Evolutionary conservation across 2,888 invertebrate genomes (phyloP).

Genomic region (Sisyra terminalis): DNA sequence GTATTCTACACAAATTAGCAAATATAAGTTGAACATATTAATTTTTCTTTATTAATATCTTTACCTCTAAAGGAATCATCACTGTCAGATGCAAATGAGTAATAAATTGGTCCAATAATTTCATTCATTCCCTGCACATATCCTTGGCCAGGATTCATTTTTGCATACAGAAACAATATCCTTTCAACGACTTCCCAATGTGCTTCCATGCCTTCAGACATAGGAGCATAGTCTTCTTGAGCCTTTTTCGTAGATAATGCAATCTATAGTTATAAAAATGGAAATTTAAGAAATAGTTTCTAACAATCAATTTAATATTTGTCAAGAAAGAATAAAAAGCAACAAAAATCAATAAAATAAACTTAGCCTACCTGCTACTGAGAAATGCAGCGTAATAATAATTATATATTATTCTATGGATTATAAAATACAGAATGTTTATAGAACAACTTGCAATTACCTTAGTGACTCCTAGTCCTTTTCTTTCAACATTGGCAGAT

Average conservation of each 20-base stretch:
- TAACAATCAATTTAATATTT: no score
- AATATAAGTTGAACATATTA: no score
- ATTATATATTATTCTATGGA: conserved; percentile 3
- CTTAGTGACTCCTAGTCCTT: conserved; percentile 79
- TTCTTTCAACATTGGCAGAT: conserved; percentile 74
- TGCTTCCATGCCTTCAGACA: conserved; percentile 83
- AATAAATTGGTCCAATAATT: conserved; percentile 96
- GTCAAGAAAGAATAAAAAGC: no score
- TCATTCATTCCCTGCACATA: conserved; percentile 99
- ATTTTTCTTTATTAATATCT: no score
- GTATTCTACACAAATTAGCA: no score
- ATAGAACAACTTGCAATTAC: conserved; percentile 29
- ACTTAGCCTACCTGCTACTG: conserved; percentile 18
- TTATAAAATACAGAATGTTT: neutral
- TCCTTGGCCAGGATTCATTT: conserved; percentile 93
- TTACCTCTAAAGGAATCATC: conserved; percentile 62
- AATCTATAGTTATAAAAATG: conserved; percentile 27
- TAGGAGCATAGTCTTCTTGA: conserved; percentile 64
- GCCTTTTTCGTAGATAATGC: conserved; percentile 60
- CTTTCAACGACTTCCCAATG: conserved; percentile 98
- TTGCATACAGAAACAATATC: conserved; percentile 92
- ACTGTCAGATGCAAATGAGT: conserved; percentile 86
- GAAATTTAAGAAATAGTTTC: no score
- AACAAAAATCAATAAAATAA: no score
- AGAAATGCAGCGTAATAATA: conserved; percentile 7